These are phyloP conservation scores for Ariopsis seemanni DNA, from an alignment of 2,113 vertebrate species.

Conservation along the genomic window DNA sequence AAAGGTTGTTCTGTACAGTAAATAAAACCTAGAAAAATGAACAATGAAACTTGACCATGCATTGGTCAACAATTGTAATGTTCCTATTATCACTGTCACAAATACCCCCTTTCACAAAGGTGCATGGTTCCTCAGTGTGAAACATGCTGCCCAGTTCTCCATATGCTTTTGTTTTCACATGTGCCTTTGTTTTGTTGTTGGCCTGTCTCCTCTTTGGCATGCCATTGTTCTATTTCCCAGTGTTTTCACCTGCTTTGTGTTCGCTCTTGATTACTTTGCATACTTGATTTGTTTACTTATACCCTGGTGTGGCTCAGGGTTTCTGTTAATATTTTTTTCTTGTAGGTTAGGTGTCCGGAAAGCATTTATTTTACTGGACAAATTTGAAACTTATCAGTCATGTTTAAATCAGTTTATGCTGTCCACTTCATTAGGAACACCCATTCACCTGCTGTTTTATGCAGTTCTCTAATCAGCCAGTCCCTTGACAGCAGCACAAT, in stretches of 20 bases:
- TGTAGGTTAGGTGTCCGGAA: too few relatives aligned
- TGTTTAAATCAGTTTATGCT: too few relatives aligned
- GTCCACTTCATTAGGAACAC: too few relatives aligned
- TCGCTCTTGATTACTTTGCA: not conserved
- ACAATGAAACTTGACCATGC: not conserved
- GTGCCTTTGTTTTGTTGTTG: not conserved
- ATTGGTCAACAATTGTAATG: not conserved
- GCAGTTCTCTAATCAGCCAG: too few relatives aligned
- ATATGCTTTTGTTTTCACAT: not conserved
- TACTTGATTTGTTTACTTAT: slow-evolving; percentile 1
- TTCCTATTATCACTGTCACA: not conserved
- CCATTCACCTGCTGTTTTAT: too few relatives aligned
- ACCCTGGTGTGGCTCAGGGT: not conserved
- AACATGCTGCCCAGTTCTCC: not conserved
- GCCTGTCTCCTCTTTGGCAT: not conserved
- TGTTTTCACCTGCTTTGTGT: not conserved
- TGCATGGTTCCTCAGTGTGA: not conserved
- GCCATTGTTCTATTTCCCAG: not conserved
- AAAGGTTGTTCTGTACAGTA: not conserved
- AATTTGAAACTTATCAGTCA: too few relatives aligned
- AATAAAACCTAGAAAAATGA: not conserved
- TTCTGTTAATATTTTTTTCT: too few relatives aligned
- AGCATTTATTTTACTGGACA: too few relatives aligned
- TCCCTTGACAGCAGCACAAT: too few relatives aligned
- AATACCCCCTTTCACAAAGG: not conserved